Conservation (phyloP, 2,113 vertebrate genomes). For the Mus pahari region DNA sequence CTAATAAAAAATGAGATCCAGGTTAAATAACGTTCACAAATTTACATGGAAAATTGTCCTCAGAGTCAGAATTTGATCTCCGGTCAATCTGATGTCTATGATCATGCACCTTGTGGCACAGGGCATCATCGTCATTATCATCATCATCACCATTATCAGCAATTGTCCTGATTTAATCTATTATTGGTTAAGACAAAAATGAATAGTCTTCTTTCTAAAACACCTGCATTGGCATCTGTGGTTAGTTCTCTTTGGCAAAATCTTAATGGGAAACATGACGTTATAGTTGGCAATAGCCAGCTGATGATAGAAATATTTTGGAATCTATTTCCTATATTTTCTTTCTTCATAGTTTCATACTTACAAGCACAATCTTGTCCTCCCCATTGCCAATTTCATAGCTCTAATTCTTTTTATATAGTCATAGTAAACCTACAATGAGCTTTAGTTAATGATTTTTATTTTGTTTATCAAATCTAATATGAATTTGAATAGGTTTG, state of each 20-base stretch:
- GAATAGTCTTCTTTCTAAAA: neutral
- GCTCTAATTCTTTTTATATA: neutral
- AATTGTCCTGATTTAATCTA: neutral
- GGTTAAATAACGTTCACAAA: neutral
- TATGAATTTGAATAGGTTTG: constrained; percentile 39
- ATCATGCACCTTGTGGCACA: neutral
- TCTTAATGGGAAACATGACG: constrained; percentile 23
- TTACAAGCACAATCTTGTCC: neutral
- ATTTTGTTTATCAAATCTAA: neutral
- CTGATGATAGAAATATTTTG: constrained; percentile 29
- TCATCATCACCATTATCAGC: too few species aligned
- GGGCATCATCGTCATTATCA: neutral
- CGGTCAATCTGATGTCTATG: neutral
- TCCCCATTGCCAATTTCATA: constrained; percentile 9
- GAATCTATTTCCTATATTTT: constrained; percentile 42
- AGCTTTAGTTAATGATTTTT: constrained; percentile 37
- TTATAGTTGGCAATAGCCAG: neutral
- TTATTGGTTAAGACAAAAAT: constrained; percentile 19
- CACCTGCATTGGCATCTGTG: neutral
- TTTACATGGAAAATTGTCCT: neutral
- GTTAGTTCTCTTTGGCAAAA: constrained; percentile 36
- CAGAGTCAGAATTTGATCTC: neutral
- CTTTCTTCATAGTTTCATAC: constrained; percentile 10
- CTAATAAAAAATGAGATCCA: constrained; percentile 1
- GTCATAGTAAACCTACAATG: neutral